These are phyloP conservation scores for Pogonus chalceus DNA, from an alignment of 1,140 invertebrate genomes.

Conservation along the genomic window DNA sequence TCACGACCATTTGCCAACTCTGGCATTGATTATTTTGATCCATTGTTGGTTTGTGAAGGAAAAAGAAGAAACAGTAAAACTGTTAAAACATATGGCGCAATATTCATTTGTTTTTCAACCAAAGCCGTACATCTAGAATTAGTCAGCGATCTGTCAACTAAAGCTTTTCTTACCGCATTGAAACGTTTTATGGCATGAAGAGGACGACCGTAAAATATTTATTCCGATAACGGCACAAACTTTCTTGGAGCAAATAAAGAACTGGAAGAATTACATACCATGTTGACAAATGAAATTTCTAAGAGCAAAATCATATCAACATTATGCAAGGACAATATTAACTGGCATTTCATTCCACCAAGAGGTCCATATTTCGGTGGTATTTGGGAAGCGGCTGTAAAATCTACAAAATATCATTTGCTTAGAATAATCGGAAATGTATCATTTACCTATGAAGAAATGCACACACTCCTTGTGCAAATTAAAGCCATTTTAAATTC, in stretches of 20 bases:
- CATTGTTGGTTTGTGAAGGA: slow-evolving; percentile 7
- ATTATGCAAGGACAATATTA: slow-evolving; percentile 8
- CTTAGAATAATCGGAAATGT: slow-evolving; percentile 19
- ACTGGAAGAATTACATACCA: slow-evolving; percentile 8
- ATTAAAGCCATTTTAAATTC: slow-evolving; percentile 31
- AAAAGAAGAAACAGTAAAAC: background rate
- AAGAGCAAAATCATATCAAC: background rate
- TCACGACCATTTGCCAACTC: slow-evolving; percentile 16
- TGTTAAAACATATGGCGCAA: slow-evolving; percentile 8
- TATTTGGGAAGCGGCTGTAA: slow-evolving; percentile 29
- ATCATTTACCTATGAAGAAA: slow-evolving; percentile 24
- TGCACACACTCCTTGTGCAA: slow-evolving; percentile 25
- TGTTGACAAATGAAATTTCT: no score
- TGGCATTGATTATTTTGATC: slow-evolving; percentile 23
- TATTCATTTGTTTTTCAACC: slow-evolving; percentile 8
- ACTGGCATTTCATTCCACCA: slow-evolving; percentile 29
- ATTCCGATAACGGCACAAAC: slow-evolving; percentile 23
- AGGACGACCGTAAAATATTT: slow-evolving; percentile 17
- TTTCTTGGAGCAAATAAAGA: slow-evolving; percentile 20
- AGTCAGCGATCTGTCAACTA: slow-evolving; percentile 15
- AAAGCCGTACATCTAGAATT: slow-evolving; percentile 15
- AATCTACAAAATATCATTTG: slow-evolving; percentile 27
- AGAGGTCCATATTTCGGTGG: slow-evolving; percentile 29
- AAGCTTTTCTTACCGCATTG: slow-evolving; percentile 16
- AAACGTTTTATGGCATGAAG: slow-evolving; percentile 21